Base-by-base conservation (phyloP, 2,113 vertebrate genomes). In the Myxocyprinus asiaticus region DNA sequence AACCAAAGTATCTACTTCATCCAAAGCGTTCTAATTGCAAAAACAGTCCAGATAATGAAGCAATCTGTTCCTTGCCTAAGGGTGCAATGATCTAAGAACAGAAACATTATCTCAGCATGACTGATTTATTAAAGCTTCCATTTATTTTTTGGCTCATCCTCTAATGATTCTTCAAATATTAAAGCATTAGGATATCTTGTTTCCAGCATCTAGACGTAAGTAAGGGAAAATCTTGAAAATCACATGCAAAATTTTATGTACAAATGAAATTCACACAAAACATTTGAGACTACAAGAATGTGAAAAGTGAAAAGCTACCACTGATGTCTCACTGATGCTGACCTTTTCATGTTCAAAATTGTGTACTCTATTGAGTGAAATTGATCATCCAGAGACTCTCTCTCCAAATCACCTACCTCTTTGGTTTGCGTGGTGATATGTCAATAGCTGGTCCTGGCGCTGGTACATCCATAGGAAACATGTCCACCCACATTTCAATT, bases 401-500 rank as follows among this genome's bases (percentile, higher is more conserved):
- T 58, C 11, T 58, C 22, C 22, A 3, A 33, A 14, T 9, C 55
- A 43, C 91, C 90, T 91, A 99, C 97, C 95, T 98, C 93, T 98
- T 99, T 78, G 98, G 97, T 90, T 99, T 99, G 84, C 98, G 91
- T 83, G 98, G 98, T 0, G 98, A 94, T 84, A 98, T 97, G 73
- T 99, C 98, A 17, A 93, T 91, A 63, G 97, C 95, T 0, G 97
- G 96, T 80, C 96, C 96, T 0, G 98, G 98, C 0, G 96, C 95
- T 0, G 95, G 94, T 93, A 95, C 94, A 75, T 99, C 96, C 96
- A 95, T 95, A 44, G 96, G 95, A 85, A 99, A 99, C 97, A 99
- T 98, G 85, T 99, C 98, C 84, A 99, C 97, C 96, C 97, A 99
- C 94, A 99, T 94, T 91, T 99, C 98, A 86, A 99, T 91, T 61